Evolutionary conservation across 2,797 vertebrate genomes (phyloP).

Genomic region (Chloroceryle inda): DNA sequence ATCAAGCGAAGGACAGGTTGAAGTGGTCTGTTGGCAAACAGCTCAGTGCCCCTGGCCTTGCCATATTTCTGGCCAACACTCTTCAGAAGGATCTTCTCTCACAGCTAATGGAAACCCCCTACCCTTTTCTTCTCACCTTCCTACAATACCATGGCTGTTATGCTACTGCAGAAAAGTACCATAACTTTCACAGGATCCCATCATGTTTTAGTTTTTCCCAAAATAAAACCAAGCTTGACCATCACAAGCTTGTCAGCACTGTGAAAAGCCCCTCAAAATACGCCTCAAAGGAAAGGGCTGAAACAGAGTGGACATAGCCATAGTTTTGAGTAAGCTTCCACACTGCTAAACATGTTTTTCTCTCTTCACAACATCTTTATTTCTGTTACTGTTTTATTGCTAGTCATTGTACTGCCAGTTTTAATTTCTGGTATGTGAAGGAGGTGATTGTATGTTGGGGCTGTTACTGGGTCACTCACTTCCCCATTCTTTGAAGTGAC

Average conservation of each 20-base stretch:
- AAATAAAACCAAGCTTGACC: background rate
- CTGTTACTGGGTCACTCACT: background rate
- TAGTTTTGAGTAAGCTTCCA: background rate
- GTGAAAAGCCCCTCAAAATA: background rate
- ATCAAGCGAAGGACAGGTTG: background rate
- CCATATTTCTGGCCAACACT: background rate
- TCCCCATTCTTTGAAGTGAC: background rate
- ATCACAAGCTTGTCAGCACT: background rate
- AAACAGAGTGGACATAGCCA: background rate
- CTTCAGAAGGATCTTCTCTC: background rate
- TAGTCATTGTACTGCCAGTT: background rate
- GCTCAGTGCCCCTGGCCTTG: background rate
- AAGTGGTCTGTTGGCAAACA: background rate
- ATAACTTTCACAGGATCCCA: background rate
- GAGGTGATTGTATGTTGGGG: background rate
- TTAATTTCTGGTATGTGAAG: background rate
- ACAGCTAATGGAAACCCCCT: background rate
- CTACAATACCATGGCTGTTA: fast-evolving
- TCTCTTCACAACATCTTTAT: background rate
- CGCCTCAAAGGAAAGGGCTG: background rate
- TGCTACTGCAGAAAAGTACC: background rate
- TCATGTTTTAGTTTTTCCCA: background rate
- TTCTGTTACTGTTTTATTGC: background rate
- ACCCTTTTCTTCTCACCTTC: background rate
- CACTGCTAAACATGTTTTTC: background rate